phyloP scores from a whole-genome alignment of 35 echinoderm and acorn worm genomes.

The Ophiothrix spiculata region DNA sequence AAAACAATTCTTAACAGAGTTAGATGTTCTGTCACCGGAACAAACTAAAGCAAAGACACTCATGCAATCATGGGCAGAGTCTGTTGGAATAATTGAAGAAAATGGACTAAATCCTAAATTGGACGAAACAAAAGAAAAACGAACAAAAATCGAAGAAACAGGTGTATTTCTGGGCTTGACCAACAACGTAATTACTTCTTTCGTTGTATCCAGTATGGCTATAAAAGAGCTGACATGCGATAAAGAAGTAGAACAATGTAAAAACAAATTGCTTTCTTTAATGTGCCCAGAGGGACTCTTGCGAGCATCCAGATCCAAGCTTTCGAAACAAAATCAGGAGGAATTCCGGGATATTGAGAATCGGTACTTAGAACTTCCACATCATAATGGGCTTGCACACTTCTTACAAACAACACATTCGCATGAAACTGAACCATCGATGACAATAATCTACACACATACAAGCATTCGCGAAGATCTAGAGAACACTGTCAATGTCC shows the following conservation, averaged over 20 bases:
- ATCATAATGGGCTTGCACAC: conserved; percentile 3
- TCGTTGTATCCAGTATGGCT: background rate
- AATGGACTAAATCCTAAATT: too few species aligned
- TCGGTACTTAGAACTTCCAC: conserved; percentile 4
- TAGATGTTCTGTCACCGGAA: background rate
- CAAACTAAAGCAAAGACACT: background rate
- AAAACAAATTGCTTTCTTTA: conserved; percentile 1
- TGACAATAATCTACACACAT: conserved; percentile 6
- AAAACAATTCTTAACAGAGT: conserved; percentile 17
- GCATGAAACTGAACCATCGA: background rate
- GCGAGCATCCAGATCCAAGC: too few species aligned
- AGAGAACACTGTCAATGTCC: too few species aligned
- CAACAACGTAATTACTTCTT: conserved; percentile 13
- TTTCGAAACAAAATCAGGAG: background rate
- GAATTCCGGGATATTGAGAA: background rate
- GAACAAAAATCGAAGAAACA: conserved; percentile 2
- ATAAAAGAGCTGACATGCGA: background rate
- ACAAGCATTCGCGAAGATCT: conserved; percentile 21
- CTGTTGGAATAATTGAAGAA: background rate
- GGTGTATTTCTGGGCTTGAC: conserved; percentile 19
- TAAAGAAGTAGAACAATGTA: conserved; percentile 6
- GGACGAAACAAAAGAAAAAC: too few species aligned
- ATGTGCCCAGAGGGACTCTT: conserved; percentile 17
- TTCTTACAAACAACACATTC: too few species aligned
- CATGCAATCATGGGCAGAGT: background rate